A percentile compares a stretch with the other conserved stretches of the same genome.
Evolutionary conservation across 2,888 invertebrate genomes (phyloP).

Genomic region (Drosophila histrio): DNA sequence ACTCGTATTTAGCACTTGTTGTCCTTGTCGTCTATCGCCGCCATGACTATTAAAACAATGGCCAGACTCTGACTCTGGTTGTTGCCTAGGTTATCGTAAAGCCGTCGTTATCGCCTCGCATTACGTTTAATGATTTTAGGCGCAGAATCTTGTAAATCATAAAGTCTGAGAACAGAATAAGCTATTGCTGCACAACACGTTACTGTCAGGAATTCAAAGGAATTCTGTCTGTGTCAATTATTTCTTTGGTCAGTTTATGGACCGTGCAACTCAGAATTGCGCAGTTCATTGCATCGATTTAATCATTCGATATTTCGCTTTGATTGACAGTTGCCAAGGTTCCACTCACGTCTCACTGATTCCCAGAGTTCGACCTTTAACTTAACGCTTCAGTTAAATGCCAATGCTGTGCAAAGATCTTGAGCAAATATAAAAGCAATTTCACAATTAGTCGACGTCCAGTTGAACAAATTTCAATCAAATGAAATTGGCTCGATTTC

Average conservation of each 20-base stretch:
- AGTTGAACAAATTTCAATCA: slow-evolving; percentile 18
- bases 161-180: neutral
- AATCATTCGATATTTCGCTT: slow-evolving; percentile 52
- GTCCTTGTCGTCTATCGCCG: slow-evolving; percentile 16
- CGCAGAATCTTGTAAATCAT: neutral
- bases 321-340: slow-evolving; percentile 50
- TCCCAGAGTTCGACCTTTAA: neutral
- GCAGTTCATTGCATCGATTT: slow-evolving; percentile 26
- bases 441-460: neutral
- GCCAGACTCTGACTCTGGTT: slow-evolving; percentile 16
- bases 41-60: slow-evolving; percentile 32
- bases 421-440: neutral
- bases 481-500: slow-evolving; percentile 4
- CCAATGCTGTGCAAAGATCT: neutral
- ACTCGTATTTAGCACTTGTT: slow-evolving; percentile 43
- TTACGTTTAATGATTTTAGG: slow-evolving; percentile 35
- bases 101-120: slow-evolving; percentile 30
- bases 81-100: slow-evolving; percentile 18
- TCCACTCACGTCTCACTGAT: neutral
- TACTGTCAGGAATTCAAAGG: neutral
- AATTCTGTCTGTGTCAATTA: neutral
- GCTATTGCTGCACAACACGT: neutral
- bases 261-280: slow-evolving; percentile 30
- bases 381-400: neutral
- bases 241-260: slow-evolving; percentile 21